Evolutionary conservation across 2,113 vertebrate genomes (phyloP).

Genomic region (Indicator maculatus): DNA sequence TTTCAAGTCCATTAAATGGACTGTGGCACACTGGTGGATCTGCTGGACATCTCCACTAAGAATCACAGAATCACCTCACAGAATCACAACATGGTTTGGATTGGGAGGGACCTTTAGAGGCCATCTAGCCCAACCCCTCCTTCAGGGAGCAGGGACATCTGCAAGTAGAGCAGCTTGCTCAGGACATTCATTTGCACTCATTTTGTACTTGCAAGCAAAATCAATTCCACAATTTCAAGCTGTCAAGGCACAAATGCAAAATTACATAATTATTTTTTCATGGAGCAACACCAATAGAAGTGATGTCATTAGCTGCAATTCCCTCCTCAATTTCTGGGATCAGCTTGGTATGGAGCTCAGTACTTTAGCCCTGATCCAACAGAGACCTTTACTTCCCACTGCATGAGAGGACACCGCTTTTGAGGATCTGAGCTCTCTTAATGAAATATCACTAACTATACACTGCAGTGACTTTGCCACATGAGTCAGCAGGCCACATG

Average conservation of each 20-base stretch:
- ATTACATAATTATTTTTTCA: neutral
- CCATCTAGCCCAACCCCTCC: no score
- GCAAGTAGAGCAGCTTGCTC: neutral
- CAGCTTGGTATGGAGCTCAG: neutral
- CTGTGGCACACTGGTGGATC: neutral
- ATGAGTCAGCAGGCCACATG: rapidly evolving
- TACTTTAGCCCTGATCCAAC: neutral
- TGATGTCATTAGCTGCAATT: neutral
- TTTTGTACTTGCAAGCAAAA: neutral
- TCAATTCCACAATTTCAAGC: neutral
- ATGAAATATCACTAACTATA: neutral
- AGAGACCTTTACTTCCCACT: neutral
- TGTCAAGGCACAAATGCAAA: neutral
- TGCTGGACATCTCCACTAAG: neutral
- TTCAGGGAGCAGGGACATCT: no score
- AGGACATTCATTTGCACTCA: neutral
- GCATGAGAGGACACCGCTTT: neutral
- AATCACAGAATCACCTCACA: no score
- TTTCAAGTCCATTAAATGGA: neutral
- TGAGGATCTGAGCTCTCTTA: neutral
- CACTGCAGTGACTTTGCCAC: neutral
- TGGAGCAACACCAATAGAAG: neutral
- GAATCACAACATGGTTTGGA: no score
- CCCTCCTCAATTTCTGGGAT: rapidly evolving
- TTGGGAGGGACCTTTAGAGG: no score